Evolutionary conservation across 2,113 vertebrate species (phyloP).

Genomic region (Cavia porcellus): DNA sequence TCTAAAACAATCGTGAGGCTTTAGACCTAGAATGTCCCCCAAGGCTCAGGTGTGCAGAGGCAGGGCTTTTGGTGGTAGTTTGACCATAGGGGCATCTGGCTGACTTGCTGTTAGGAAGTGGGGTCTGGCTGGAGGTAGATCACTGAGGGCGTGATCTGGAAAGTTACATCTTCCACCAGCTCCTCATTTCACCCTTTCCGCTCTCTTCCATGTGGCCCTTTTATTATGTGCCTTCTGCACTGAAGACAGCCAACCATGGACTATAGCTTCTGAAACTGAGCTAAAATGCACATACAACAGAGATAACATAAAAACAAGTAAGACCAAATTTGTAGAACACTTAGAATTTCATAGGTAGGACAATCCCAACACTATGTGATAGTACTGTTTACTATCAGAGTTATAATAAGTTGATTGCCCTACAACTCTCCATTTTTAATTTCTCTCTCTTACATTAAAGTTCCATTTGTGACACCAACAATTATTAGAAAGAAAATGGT

Average conservation of each 20-base stretch:
- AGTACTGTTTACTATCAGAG: not conserved
- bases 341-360: not conserved
- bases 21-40: not conserved
- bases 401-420: not conserved
- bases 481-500: not conserved
- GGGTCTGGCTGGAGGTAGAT: not conserved
- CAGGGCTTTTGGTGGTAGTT: not conserved
- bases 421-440: not conserved
- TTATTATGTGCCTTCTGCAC: not conserved
- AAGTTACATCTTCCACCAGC: not conserved
- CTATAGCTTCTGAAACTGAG: not conserved
- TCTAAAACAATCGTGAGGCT: not conserved
- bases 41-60: not conserved
- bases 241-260: not conserved
- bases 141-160: not conserved
- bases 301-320: not conserved
- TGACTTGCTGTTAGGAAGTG: not conserved
- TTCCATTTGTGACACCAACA: not conserved
- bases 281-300: not conserved
- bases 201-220: not conserved
- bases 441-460: constrained; percentile 1
- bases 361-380: not conserved
- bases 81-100: not conserved
- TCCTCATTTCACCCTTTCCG: not conserved
- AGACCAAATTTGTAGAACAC: not conserved